Base-by-base conservation (phyloP, 2,797 vertebrate genomes). In the Scomberomorus guttatus region DNA sequence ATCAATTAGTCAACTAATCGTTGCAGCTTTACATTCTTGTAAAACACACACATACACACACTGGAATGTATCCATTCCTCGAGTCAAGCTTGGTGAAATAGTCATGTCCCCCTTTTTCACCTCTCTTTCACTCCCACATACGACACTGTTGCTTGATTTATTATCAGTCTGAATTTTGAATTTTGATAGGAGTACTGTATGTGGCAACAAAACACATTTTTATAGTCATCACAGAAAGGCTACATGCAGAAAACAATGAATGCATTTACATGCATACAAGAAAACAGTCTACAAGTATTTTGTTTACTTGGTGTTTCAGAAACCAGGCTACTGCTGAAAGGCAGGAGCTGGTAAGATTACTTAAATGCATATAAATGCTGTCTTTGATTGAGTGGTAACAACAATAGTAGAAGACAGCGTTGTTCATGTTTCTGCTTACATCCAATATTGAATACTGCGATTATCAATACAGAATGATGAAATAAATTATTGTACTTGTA, bases 141-240 rank as follows among this genome's bases (percentile, higher is more conserved):
- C 4, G 55, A 22, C 10, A 15, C 56, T 66, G 54, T 12, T 65
- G 24, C 12, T 34, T 62, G 24, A 82, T 51, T 59, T 10, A 44
- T 60, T 34, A 63, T 39, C 11, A 57, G 10, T 61, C 24, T 55
- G 54, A 64, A 34, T 56, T 27, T 24, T 60, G 57, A 54, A 58
- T 71, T 37, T 64, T 37, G 12, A 81, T 29, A 51, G 34, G 12
- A 72, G 20, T 18, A 20, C 32, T 70, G 17, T 24, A 20, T 50
- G 48, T 67, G 51, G 72, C 37, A 75, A 69, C 61, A 44, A 44
- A 59, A 51, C 17, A 48, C 46, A 67, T 64, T 17, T 61, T 44
- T 51, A 68, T 10, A 54, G 17, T 32, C 48, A 22, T 42, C 42
- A 29, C 9, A 70, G 48, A 22, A 25, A 61, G 46, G 22, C 7